phyloP scores from a whole-genome alignment of 30 jellyfish, hydroid and myxozoan genomes.

The Hydra vulgaris region DNA sequence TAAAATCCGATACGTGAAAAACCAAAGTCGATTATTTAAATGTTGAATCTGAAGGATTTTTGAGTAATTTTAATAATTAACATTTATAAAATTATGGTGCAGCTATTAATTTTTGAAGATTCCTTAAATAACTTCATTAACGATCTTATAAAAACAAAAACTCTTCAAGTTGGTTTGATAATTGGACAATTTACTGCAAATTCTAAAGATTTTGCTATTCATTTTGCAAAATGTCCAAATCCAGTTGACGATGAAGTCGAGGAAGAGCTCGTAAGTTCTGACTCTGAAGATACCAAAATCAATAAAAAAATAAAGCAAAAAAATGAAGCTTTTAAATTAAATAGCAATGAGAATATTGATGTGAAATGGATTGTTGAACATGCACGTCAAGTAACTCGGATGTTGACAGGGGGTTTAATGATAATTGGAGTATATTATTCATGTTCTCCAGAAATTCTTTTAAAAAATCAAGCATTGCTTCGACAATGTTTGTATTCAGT shows the following conservation, averaged over 20 bases:
- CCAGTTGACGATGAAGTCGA: conserved; percentile 89
- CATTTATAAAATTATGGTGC: not conserved
- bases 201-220: conserved; percentile 60
- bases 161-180: conserved; percentile 23
- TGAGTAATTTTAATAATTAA: too few relatives aligned
- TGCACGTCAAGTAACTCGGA: conserved; percentile 85
- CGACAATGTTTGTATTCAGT: conserved; percentile 44
- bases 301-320: conserved; percentile 22
- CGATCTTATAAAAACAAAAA: conserved; percentile 4
- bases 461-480: conserved; percentile 43
- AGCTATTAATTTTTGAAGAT: not conserved
- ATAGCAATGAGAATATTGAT: conserved; percentile 44
- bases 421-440: conserved; percentile 55
- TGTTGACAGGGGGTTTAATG: conserved; percentile 87
- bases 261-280: conserved; percentile 12
- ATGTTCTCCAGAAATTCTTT: conserved; percentile 52
- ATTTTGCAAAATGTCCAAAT: conserved; percentile 68
- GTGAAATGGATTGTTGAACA: conserved; percentile 84
- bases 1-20: too few relatives aligned
- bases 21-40: too few relatives aligned
- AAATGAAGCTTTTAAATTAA: not conserved
- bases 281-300: not conserved
- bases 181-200: conserved; percentile 18
- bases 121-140: not conserved
- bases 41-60: too few relatives aligned